A percentile compares a stretch with the other conserved stretches of the same genome.
phyloP scores from a whole-genome alignment of 1,140 invertebrate genomes.

The Hormaphis cornu region DNA sequence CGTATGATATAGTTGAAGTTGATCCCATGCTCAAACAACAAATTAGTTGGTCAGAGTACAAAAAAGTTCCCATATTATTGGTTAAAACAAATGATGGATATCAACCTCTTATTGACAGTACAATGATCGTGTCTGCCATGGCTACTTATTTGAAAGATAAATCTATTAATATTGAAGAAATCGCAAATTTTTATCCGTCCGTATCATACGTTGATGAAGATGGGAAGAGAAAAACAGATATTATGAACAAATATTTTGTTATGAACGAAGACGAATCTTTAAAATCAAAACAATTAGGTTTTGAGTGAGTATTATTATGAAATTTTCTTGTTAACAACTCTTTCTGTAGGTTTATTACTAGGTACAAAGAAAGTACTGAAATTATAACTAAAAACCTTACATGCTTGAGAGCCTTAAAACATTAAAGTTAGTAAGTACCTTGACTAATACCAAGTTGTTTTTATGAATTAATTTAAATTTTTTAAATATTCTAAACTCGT shows the following conservation, averaged over 20 bases:
- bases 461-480: too few relatives aligned
- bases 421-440: too few relatives aligned
- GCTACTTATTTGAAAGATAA: conserved; percentile 65
- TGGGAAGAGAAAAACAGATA: conserved; percentile 60
- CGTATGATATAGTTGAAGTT: conserved; percentile 94
- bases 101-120: conserved; percentile 84
- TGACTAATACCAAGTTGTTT: too few relatives aligned
- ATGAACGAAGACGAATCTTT: conserved; percentile 58
- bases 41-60: conserved; percentile 87
- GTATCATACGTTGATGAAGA: conserved; percentile 59
- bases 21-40: conserved; percentile 84
- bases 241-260: conserved; percentile 90
- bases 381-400: too few relatives aligned
- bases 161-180: conserved; percentile 52
- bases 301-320: not conserved
- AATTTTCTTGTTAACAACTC: too few relatives aligned
- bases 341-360: too few relatives aligned
- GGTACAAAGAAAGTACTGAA: not conserved
- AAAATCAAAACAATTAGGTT: conserved; percentile 45
- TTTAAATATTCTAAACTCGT: too few relatives aligned
- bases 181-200: conserved; percentile 73
- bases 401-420: too few relatives aligned
- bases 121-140: conserved; percentile 84
- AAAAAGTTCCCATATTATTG: conserved; percentile 92
- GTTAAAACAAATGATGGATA: conserved; percentile 61